Percentiles rank a stretch among this genome's conserved stretches.
phyloP scores from a whole-genome alignment of 2,888 invertebrate species.

The Altica lythri region DNA sequence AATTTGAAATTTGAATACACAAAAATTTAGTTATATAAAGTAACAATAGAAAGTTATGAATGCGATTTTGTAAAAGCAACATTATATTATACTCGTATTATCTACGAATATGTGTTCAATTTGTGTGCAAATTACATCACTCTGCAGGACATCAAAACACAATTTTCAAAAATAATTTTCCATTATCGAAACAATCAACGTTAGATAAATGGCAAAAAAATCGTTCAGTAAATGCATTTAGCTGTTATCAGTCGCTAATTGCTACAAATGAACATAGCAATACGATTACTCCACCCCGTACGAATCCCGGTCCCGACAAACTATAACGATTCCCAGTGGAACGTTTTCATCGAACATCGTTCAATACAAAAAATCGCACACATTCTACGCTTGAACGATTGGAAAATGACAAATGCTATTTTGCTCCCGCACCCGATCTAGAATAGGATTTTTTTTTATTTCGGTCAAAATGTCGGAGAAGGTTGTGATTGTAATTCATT shows the following conservation, averaged over 20 bases:
- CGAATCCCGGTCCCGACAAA: conserved; percentile 36
- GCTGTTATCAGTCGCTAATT: conserved; percentile 53
- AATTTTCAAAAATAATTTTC: conserved; percentile 46
- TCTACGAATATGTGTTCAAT: too few relatives aligned
- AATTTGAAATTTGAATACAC: too few relatives aligned
- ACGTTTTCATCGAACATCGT: conserved; percentile 2
- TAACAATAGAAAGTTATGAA: too few relatives aligned
- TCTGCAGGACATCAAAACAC: conserved; percentile 23
- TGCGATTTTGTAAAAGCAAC: too few relatives aligned
- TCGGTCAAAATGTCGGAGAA: conserved; percentile 46
- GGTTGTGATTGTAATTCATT: conserved; percentile 44
- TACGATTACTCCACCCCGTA: conserved; percentile 50
- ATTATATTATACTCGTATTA: too few relatives aligned
- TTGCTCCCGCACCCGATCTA: conserved; percentile 47
- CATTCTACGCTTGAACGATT: conserved; percentile 32
- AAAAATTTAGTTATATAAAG: too few relatives aligned
- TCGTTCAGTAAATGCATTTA: conserved; percentile 50
- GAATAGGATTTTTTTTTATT: conserved; percentile 45
- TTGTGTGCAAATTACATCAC: too few relatives aligned
- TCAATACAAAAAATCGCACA: conserved; percentile 11
- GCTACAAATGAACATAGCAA: conserved; percentile 55
- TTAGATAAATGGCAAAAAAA: conserved; percentile 46
- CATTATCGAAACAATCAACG: conserved; percentile 50
- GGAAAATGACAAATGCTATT: conserved; percentile 50
- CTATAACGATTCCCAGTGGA: conserved; percentile 37